These are phyloP conservation scores for Scaptomyza graminum DNA, from an alignment of 1,140 invertebrate species.

Conservation along the genomic window DNA sequence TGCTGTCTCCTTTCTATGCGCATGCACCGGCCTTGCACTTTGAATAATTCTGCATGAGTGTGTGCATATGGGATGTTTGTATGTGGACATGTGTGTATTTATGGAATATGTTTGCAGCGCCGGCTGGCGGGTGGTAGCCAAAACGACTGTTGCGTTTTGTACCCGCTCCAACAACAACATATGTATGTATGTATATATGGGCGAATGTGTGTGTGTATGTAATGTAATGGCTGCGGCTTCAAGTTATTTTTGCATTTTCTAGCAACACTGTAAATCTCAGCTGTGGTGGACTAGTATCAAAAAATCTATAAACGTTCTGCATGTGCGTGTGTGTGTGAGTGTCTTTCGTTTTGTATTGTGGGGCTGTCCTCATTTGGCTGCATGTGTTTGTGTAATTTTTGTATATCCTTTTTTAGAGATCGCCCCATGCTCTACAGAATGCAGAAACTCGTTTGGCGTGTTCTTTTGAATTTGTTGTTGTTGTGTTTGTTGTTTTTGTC, in stretches of 20 bases:
- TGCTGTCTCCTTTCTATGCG: conserved; percentile 71
- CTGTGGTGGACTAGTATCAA: conserved; percentile 52
- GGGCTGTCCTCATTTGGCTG: conserved; percentile 65
- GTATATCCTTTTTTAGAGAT: conserved; percentile 69
- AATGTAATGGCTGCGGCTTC: conserved; percentile 64
- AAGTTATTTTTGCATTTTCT: conserved; percentile 64
- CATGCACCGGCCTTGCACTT: conserved; percentile 66
- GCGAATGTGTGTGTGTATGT: background rate
- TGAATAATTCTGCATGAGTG: conserved; percentile 48
- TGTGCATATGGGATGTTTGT: conserved; percentile 1
- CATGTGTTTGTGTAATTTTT: conserved; percentile 31
- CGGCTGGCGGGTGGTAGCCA: conserved; percentile 46
- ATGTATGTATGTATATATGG: background rate
- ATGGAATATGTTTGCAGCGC: conserved; percentile 29
- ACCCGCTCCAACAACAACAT: conserved; percentile 37
- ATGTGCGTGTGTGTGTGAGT: background rate
- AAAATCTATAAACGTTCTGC: conserved; percentile 68
- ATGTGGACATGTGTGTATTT: conserved; percentile 4
- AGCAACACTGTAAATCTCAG: conserved; percentile 48
- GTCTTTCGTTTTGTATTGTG: conserved; percentile 35
- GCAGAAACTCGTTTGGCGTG: conserved; percentile 77
- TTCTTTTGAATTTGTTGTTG: conserved; percentile 63
- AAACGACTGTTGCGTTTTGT: conserved; percentile 67
- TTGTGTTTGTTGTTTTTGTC: conserved; percentile 35
- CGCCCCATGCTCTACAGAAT: conserved; percentile 55